Evolutionary conservation across 2,797 vertebrate genomes (phyloP), one percentile per base, ranked within the genome.

Genomic region (Acestrorhynchus altus): DNA sequence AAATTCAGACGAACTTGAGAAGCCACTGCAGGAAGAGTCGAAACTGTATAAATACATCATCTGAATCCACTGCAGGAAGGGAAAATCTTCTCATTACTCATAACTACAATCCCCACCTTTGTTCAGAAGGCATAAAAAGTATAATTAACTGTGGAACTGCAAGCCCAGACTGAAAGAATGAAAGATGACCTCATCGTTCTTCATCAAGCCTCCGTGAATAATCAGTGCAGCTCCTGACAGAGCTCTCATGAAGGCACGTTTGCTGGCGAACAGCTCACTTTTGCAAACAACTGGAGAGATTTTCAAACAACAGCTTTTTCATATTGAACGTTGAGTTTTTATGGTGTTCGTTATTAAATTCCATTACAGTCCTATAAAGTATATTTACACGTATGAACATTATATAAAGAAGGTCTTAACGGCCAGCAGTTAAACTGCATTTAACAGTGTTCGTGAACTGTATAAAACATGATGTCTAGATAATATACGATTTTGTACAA

Each of bases 11-110:
- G 63, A 72, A 76, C 52, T 51, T 1, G 51, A 60, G 74, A 66
- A 56, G 57, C 64, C 46, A 70, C 74, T 79, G 72, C 78, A 54
- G 78, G 72, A 82, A 78, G 64, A 59, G 61, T 54, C 40, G 47
- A 72, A 77, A 81, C 61, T 68, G 72, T 64, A 66, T 81, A 81
- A 70, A 72, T 75, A 67, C 74, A 72, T 67, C 68, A 72, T 76
- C 54, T 42, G 47, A 64, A 63, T 8, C 72, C 44, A 44, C 31
- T 60, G 9, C 24, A 57, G 54, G 54, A 60, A 35, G 9, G 28
- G 31, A 57, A 51, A 54, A 1, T 5, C 16, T 22, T 20, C 42
- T 68, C 61, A n/a, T n/a, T 35, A 57, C 75, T 65, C 28, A 75
- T 22, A 74, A 70, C 49, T 22, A 39, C 72, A 71, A 66, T 64